phyloP scores from a whole-genome alignment of 2,797 vertebrate species.

The Semaprochilodus insignis region DNA sequence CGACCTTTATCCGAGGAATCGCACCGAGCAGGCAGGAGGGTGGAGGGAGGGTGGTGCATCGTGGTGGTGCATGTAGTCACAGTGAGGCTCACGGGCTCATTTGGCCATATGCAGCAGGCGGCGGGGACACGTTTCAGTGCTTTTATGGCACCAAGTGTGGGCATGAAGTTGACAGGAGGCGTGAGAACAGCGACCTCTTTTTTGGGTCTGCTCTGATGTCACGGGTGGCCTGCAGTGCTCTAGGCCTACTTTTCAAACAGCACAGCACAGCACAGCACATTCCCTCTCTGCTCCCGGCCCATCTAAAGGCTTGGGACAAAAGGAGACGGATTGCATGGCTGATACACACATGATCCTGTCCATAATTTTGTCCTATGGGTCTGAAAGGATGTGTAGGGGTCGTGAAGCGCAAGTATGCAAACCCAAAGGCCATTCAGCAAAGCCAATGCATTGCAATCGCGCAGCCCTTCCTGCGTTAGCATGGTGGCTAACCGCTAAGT shows the following conservation, averaged over 20 bases:
- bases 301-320: background rate
- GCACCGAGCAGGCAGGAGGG: conserved; percentile 61
- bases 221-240: background rate
- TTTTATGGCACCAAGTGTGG: background rate
- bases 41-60: conserved; percentile 40
- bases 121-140: background rate
- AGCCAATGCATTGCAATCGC: no score
- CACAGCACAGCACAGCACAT: conserved; percentile 4
- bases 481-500: no score
- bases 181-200: conserved; percentile 26
- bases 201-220: conserved; percentile 19
- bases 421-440: no score
- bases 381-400: no score
- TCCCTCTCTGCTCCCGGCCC: background rate
- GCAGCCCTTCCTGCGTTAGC: no score
- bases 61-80: background rate
- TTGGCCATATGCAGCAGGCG: no score
- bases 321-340: background rate
- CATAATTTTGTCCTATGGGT: no score
- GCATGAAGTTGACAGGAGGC: conserved; percentile 7
- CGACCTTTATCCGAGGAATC: background rate
- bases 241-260: conserved; percentile 9
- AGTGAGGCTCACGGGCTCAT: no score
- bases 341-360: no score
- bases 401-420: no score